These are phyloP conservation scores for Tragelaphus scriptus DNA, from an alignment of 2,113 vertebrate species.

Conservation along the genomic window DNA sequence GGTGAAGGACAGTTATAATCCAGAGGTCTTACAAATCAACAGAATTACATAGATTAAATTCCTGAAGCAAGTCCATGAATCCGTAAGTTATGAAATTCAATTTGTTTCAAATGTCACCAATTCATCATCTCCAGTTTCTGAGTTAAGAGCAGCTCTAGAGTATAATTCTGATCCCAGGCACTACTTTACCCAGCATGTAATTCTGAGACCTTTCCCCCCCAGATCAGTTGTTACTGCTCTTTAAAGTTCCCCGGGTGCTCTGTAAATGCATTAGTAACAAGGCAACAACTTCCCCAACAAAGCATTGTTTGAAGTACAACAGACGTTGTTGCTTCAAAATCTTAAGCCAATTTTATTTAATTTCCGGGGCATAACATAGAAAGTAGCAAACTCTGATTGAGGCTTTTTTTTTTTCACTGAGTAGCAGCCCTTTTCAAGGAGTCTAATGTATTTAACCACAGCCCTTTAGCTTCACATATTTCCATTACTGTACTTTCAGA, in stretches of 20 bases:
- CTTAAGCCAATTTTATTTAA: slow-evolving; percentile 52
- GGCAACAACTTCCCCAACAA: slow-evolving; percentile 10
- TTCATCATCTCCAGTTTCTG: slow-evolving; percentile 42
- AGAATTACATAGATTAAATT: slow-evolving; percentile 52
- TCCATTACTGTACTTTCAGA: slow-evolving; percentile 58
- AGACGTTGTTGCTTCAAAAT: slow-evolving; percentile 47
- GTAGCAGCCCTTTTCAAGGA: neutral
- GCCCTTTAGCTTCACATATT: slow-evolving; percentile 32
- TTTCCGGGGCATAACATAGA: slow-evolving; percentile 32
- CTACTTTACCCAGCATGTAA: neutral
- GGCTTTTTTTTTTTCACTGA: neutral
- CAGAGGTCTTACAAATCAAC: slow-evolving; percentile 60
- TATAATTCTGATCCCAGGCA: neutral
- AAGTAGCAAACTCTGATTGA: neutral
- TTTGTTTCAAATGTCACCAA: slow-evolving; percentile 68
- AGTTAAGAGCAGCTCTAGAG: neutral
- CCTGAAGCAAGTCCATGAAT: slow-evolving; percentile 31
- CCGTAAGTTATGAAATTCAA: slow-evolving; percentile 41
- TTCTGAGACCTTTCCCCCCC: neutral
- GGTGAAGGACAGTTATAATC: slow-evolving; percentile 50
- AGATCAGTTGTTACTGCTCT: neutral
- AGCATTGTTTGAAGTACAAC: slow-evolving; percentile 33
- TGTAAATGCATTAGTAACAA: neutral
- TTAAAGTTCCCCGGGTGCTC: neutral
- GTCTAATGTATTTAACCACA: slow-evolving; percentile 53